Percentiles rank a stretch among this genome's conserved stretches.
Evolutionary conservation across 2,113 vertebrate species (phyloP).

Genomic region (Gadus chalcogrammus): DNA sequence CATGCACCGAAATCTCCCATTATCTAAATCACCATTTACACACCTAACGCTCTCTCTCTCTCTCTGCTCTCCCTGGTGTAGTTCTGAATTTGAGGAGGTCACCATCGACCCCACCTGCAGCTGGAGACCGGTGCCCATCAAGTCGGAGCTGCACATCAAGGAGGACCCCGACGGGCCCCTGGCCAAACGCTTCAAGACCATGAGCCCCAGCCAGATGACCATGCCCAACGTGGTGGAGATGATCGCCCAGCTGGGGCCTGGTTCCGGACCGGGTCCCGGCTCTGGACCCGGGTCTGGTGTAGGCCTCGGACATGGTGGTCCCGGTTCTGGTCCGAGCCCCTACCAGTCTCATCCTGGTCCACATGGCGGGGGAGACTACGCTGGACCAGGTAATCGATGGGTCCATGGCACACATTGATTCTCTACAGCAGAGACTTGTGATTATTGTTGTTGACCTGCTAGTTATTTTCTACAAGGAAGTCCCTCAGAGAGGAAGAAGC

Average conservation of each 20-base stretch:
- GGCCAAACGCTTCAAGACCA: slow-evolving; percentile 97
- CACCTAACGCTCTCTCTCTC: no score
- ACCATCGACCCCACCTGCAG: slow-evolving; percentile 98
- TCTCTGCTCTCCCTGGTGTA: slow-evolving; percentile 46
- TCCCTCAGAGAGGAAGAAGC: background rate
- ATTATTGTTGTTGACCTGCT: background rate
- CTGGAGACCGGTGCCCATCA: slow-evolving; percentile 97
- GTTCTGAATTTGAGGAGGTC: slow-evolving; percentile 98
- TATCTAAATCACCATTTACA: no score
- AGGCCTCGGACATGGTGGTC: slow-evolving; percentile 81
- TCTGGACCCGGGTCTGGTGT: slow-evolving; percentile 86
- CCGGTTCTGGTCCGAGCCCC: slow-evolving; percentile 77
- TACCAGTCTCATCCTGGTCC: slow-evolving; percentile 88
- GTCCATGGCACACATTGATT: background rate
- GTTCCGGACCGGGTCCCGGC: slow-evolving; percentile 86
- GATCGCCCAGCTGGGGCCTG: slow-evolving; percentile 95
- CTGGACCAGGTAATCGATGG: slow-evolving; percentile 80
- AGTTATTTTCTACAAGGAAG: background rate
- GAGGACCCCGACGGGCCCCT: slow-evolving; percentile 97
- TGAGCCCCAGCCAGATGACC: slow-evolving; percentile 99
- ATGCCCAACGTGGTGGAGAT: slow-evolving; percentile 99
- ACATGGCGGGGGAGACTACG: slow-evolving; percentile 81
- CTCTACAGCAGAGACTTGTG: background rate
- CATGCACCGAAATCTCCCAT: no score
- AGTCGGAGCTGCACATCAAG: slow-evolving; percentile 98